These are phyloP conservation scores for Beris morrisii DNA, from an alignment of 2,888 invertebrate genomes.

Conservation along the genomic window DNA sequence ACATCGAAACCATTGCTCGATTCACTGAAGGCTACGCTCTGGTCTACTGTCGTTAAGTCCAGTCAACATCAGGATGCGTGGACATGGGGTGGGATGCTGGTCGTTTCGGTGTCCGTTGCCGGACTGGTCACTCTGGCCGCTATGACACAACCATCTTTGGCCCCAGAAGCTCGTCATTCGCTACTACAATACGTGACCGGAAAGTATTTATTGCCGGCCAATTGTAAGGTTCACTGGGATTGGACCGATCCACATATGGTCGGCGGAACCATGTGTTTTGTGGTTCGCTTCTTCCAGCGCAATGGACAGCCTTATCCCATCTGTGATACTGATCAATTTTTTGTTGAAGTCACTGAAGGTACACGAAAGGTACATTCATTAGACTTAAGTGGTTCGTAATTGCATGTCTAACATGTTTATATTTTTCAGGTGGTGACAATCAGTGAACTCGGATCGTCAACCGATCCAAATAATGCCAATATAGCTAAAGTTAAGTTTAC, in stretches of 20 bases:
- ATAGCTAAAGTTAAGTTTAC: constrained; percentile 89
- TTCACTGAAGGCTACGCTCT: constrained; percentile 76
- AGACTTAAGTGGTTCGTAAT: not conserved
- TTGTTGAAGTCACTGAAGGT: constrained; percentile 84
- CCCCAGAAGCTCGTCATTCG: constrained; percentile 88
- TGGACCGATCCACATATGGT: constrained; percentile 90
- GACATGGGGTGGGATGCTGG: constrained; percentile 92
- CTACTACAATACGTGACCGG: constrained; percentile 89
- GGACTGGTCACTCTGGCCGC: constrained; percentile 86
- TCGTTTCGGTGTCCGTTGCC: constrained; percentile 86
- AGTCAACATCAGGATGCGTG: constrained; percentile 87
- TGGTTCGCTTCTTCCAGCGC: constrained; percentile 86
- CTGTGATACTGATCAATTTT: constrained; percentile 88
- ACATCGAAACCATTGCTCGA: constrained; percentile 79
- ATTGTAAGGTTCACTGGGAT: constrained; percentile 80
- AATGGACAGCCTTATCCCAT: constrained; percentile 94
- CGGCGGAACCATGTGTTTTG: constrained; percentile 90
- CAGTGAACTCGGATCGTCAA: constrained; percentile 84
- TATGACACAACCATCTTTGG: constrained; percentile 87
- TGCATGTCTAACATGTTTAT: constrained; percentile 12
- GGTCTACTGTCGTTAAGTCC: constrained; percentile 83
- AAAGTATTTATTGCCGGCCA: constrained; percentile 84
- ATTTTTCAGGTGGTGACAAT: constrained; percentile 72
- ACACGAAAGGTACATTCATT: constrained; percentile 66
- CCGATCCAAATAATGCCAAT: constrained; percentile 82